Evolutionary conservation across 2,888 invertebrate species (phyloP), one percentile per base, ranked within the genome.

Genomic region (Hypena proboscidalis): DNA sequence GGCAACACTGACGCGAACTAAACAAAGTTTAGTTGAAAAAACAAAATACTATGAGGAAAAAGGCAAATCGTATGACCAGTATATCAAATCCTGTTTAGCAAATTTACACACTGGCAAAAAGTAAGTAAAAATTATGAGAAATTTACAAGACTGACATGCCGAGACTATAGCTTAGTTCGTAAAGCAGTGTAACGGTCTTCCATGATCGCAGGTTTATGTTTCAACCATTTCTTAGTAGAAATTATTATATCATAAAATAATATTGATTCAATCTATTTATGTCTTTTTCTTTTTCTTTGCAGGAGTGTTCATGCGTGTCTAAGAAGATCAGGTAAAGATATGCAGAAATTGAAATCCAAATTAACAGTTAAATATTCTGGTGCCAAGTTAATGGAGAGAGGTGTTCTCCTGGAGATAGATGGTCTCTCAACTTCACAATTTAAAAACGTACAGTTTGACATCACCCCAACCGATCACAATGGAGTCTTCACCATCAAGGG

Each of bases 391-490:
- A 81, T 93, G 58, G 95, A 95, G 63, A 94, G 95, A 63, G 95
- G 95, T 0, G 92, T 96, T 3, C 78, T 96, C 1, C 69, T 95
- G 17, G 94, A 95, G 69, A 93, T 95, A 34, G 94, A 94, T 54
- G 95, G 94, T 2, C 84, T 95, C 1, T 91, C 94, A 0, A 79
- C 89, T 1, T 92, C 93, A 3, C 95, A 95, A 77, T 94, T 95
- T 72, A 95, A 95, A 78, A 95, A 95, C 67, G 94, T 95, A 0
- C 92, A 93, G 60, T 95, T 96, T 76, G 95, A 95, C 71, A 95
- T 96, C 25, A 86, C 92, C 5, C 94, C 95, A 0, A 93, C 94
- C 0, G 91, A 93, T 38, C 91, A 92, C 48, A 93, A 93, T 25
- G 95, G 95, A 3, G 85, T 94, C 0, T 95, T 95, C 73, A 92